Base-by-base conservation (phyloP, 1,140 invertebrate species). In the Araneus ventricosus region DNA sequence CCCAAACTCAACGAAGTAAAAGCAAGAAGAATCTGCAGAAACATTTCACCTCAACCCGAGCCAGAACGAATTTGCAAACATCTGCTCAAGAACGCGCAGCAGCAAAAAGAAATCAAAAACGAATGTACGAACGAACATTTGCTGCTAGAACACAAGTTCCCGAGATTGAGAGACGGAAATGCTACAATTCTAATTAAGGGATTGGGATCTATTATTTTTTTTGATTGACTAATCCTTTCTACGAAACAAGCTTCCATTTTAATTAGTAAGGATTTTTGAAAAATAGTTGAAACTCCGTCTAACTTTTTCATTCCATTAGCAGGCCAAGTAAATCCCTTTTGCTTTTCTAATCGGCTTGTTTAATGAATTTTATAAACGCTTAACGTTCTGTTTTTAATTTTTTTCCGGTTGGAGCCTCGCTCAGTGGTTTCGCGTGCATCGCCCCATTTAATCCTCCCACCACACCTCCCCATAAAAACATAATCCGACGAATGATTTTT, bases 331-430 rank as follows among this genome's bases (percentile, higher is more conserved):
- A 88, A 88, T 88, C 86, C 86, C 61, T 88, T 63, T 63, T 30
- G 27, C 52, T 7, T 88, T 70, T 41, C 86, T 88, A 88, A 88
- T 88, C 86, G 86, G 86, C 86, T 88, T 88, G 86, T 67, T 67
- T 88, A 88, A 88, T 88, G 86, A 88, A 88, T 88, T 88, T 88
- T 88, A 88, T 88, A 88, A 88, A 88, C 61, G 86, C 61, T 67
- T 70, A 41, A 41, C 86, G 86, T 63, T 88, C 59, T n/a, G 24
- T 88, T 88, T 67, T 70, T 27, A 67, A 14, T 63, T 63, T 67
- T 52, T 67, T 67, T 67, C 24, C 63, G 27, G 34, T 37, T 67
- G 20, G 45, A 22, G 20, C 34, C 34, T 22, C 34, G 30, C 10
- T 75, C 30, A 30, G 70, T 37, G 30, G 70, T 75, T 75, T 75